Percentiles rank a stretch among this genome's conserved stretches.
phyloP scores from a whole-genome alignment of 2,797 vertebrate species.

The Alfaro cultratus region DNA sequence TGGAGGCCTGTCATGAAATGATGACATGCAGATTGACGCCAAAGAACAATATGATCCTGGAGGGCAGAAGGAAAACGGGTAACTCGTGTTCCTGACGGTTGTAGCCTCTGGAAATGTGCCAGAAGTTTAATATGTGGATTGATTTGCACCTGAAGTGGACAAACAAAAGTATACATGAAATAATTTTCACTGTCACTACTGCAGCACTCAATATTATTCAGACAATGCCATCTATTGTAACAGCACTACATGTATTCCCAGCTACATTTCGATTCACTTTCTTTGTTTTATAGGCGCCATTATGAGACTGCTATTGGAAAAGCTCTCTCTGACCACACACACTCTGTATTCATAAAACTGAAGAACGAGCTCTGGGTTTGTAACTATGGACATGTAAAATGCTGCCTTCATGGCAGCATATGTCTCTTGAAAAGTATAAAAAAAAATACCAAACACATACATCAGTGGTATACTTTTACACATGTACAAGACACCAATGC shows the following conservation, averaged over 20 bases:
- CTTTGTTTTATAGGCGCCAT: background rate
- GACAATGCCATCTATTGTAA: background rate
- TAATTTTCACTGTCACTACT: background rate
- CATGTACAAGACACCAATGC: background rate
- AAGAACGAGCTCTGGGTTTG: background rate
- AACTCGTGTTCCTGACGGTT: background rate
- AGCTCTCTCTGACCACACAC: background rate
- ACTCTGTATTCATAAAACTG: background rate
- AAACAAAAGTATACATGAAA: background rate
- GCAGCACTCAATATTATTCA: background rate
- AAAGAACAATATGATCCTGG: background rate
- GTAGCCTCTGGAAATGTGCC: background rate
- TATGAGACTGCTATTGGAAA: background rate
- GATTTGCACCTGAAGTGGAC: background rate
- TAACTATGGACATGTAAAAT: background rate
- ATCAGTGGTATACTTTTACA: background rate
- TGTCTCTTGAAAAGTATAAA: background rate
- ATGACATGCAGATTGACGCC: constrained; percentile 9
- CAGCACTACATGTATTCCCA: background rate
- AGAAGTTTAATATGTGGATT: background rate
- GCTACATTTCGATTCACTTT: background rate
- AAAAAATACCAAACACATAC: background rate
- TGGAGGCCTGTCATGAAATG: constrained; percentile 12
- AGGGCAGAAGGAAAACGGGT: background rate
- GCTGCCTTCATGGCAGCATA: background rate